Evolutionary conservation across 2,113 vertebrate genomes (phyloP).

Genomic region (Arizona elegans): DNA sequence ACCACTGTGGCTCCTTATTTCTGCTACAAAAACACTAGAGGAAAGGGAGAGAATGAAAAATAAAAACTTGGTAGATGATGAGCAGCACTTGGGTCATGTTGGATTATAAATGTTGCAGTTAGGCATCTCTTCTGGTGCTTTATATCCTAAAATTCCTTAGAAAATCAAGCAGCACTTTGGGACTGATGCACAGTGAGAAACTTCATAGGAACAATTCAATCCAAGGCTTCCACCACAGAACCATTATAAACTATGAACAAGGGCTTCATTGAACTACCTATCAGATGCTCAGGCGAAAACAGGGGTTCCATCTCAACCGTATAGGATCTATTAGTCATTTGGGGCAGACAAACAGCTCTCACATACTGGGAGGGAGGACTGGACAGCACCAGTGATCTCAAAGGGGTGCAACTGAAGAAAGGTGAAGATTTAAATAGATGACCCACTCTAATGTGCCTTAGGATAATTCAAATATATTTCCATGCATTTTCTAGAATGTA

Average conservation of each 20-base stretch:
- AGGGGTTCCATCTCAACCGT: background rate
- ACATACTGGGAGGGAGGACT: background rate
- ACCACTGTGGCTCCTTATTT: too few relatives aligned
- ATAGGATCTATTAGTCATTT: background rate
- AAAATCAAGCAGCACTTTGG: background rate
- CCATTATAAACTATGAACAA: background rate
- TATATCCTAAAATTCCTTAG: background rate
- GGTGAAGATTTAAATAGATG: background rate
- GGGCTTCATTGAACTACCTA: background rate
- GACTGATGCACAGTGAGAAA: background rate
- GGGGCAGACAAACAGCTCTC: background rate
- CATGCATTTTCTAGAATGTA: background rate
- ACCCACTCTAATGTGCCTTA: background rate
- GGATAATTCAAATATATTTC: background rate
- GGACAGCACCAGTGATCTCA: background rate
- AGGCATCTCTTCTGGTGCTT: background rate
- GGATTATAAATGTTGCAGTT: background rate
- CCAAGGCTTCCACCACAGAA: background rate
- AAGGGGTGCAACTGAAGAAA: background rate
- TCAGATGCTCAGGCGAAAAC: background rate
- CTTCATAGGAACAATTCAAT: background rate
- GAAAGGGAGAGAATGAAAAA: background rate
- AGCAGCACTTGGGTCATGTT: background rate
- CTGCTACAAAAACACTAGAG: background rate
- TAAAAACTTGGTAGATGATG: background rate